Base-by-base conservation (phyloP, 2,113 vertebrate genomes). In the Machaerirhynchus nigripectus region DNA sequence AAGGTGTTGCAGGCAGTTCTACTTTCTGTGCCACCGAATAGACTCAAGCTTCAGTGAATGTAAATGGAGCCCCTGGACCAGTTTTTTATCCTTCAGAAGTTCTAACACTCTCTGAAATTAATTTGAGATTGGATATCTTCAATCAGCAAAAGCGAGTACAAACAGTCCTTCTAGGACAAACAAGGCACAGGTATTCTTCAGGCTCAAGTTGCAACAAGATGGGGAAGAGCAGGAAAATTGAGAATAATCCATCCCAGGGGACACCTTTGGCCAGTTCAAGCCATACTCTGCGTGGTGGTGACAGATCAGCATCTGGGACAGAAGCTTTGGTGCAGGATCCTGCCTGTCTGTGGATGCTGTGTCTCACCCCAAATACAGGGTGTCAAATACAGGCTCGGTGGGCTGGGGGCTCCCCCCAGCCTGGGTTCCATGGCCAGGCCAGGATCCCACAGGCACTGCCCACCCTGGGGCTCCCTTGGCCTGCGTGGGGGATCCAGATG, bases 1-100 rank as follows among this genome's bases (percentile, higher is more conserved):
- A 78, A 97, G 89, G 53, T 82, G 71, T 90, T 90, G 81, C 91
- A 89, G 94, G 71, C 83, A 74, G 75, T 65, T 86, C 88, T 57
- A 59, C 71, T 95, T 92, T 86, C 85, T 69, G 60, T 91, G 49
- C 69, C 68, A 87, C 95, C 11, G 4, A 91, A 85, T 10, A 95
- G 84, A 90, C 79, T 95, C 82, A 90, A 81, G 67, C 70, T 78
- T 73, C 19, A 27, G 28, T 84, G 74, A 88, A 71, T 84, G 55
- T 65, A 94, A 95, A 91, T 94, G 75, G 67, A 87, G 50, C 46
- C 90, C 68, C 55, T 85, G 28, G 44, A 46, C 57, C 61, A 68
- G 37, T 18, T 64, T 74, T 63, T 61, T 83, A 76, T 78, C 64
- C 64, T 70, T 87, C 76, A 78, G 53, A 91, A 89, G 65, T 83